A percentile compares a stretch with the other conserved stretches of the same genome.
Conservation (phyloP, 2,113 vertebrate species). For the Oreochromis spilurus region DNA sequence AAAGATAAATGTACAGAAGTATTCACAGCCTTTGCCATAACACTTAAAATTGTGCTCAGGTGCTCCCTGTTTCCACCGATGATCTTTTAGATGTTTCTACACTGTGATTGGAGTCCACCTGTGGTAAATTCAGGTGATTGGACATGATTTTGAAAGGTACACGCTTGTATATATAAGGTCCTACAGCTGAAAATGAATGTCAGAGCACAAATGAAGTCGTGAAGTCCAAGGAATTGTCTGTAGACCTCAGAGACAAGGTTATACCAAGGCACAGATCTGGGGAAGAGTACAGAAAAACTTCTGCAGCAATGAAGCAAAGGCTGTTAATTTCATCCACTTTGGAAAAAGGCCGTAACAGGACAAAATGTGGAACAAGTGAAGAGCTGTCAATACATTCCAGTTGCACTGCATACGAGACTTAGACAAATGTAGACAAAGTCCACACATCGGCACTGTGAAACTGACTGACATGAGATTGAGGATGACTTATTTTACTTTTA, state of each 20-base stretch:
- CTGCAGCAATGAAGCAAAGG: neutral
- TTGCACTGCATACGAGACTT: neutral
- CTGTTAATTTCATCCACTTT: neutral
- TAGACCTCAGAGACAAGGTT: neutral
- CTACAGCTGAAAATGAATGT: neutral
- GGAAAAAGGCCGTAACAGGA: accelerated
- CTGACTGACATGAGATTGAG: neutral
- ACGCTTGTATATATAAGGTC: neutral
- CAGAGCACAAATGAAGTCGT: neutral
- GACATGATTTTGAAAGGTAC: neutral
- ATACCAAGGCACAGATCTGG: neutral
- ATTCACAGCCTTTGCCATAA: neutral
- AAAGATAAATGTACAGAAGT: neutral
- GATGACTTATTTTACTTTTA: neutral
- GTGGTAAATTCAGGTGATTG: neutral
- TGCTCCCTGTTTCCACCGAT: neutral
- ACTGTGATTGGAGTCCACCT: neutral
- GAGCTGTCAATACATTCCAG: neutral
- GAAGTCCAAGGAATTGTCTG: neutral
- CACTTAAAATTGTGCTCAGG: neutral
- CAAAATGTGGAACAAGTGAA: neutral
- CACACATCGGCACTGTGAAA: neutral
- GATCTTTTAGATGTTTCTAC: neutral
- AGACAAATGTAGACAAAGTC: neutral
- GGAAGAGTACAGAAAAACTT: neutral